Base-by-base conservation (phyloP, 2,113 vertebrate species). In the Myotis brandtii region DNA sequence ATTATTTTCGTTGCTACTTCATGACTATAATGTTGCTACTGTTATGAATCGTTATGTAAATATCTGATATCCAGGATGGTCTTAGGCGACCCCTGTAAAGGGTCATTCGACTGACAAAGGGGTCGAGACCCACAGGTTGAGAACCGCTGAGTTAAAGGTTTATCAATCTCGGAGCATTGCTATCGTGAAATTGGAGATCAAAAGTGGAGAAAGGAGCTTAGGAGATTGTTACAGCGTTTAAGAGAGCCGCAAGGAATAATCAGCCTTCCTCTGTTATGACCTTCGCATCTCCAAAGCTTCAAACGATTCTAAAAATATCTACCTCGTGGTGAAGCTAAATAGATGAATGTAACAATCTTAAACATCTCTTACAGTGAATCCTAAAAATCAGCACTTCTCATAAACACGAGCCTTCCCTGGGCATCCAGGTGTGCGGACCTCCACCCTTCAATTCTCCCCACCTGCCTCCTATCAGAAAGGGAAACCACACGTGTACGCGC, bases 281-380 rank as follows among this genome's bases (percentile, higher is more conserved):
- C 37, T 90, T 96, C 76, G 73, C 30, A 6, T 66, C 16, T 69
- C 18, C 34, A 75, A 59, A 50, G 40, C 52, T 80, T 94, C 37
- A 32, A 86, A 83, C 5, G 54, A 81, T 16, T 88, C 40, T 87
- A 88, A 83, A 87, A 92, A 84, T n/a, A 67, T 16, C 17, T 34
- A 73, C 50, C 7, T 77, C 81, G 64, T 4, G 86, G 14, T 86
- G 18, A 88, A 13, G 32, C 43, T 81, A 91, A 91, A 77, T 48
- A 82, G 56, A 64, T 48, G 75, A 56, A 77, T 56, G 32, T 52
- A 69, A 73, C 16, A 54, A 73, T 6, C 66, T 76, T 72, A 59
- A 88, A 59, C 5, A 72, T 69, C 8, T 90, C 43, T 96, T 84
- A 80, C 84, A 84, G 77, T 12, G 32, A 69, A 90, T 56, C 76